Conservation (phyloP, 2,113 vertebrate species). For the Neolamprologus sp. region DNA sequence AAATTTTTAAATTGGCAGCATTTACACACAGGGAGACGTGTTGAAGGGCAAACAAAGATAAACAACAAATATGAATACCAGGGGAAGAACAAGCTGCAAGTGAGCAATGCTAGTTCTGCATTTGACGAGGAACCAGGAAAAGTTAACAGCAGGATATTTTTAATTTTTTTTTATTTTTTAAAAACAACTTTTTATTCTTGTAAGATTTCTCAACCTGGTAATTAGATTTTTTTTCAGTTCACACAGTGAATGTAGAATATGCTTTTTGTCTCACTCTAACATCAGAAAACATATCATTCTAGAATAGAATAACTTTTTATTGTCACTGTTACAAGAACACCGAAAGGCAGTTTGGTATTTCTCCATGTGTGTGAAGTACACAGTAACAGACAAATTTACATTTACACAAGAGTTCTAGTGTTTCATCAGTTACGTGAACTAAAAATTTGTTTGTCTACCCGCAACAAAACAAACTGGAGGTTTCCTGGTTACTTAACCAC, state of each 20-base stretch:
- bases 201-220: neutral
- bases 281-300: neutral
- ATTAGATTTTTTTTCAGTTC: neutral
- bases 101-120: neutral
- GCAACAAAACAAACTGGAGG: neutral
- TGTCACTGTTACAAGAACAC: neutral
- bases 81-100: neutral
- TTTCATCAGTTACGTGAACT: neutral
- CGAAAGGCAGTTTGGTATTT: neutral
- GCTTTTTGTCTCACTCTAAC: neutral
- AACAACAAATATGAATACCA: neutral
- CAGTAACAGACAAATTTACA: neutral
- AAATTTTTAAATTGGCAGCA: neutral
- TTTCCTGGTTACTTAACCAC: neutral
- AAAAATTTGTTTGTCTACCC: neutral
- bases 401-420: neutral
- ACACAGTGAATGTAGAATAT: neutral
- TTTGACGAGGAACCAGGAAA: neutral
- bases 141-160: neutral
- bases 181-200: neutral
- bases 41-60: neutral
- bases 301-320: neutral
- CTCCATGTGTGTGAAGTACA: neutral
- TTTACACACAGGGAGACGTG: neutral
- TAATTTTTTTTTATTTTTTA: rapidly evolving